Conservation (phyloP, 2,888 invertebrate species). For the Helleia helle region DNA sequence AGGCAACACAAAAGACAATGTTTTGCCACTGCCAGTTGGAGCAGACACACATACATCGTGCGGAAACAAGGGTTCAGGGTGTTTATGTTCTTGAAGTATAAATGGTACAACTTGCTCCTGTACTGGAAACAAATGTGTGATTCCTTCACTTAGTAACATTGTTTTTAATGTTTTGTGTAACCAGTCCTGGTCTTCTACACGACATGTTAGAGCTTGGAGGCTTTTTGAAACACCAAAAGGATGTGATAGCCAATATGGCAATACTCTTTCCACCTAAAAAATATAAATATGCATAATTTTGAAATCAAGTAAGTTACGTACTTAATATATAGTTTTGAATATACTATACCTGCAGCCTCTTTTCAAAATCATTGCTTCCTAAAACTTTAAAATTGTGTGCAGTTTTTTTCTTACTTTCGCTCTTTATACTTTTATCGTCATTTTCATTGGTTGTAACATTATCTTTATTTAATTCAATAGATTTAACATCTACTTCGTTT, state of each 20-base stretch:
- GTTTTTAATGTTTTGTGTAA: slow-evolving; percentile 78
- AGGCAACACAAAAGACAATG: slow-evolving; percentile 94
- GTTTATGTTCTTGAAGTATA: slow-evolving; percentile 77
- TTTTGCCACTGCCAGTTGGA: slow-evolving; percentile 98
- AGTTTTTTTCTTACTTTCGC: slow-evolving; percentile 18
- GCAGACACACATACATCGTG: slow-evolving; percentile 96
- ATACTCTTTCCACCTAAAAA: slow-evolving; percentile 79
- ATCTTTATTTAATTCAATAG: neutral
- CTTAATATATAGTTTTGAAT: too few species aligned
- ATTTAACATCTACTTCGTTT: slow-evolving; percentile 2
- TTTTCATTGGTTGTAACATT: neutral
- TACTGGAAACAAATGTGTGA: slow-evolving; percentile 88
- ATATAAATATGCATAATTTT: too few species aligned
- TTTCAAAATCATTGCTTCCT: slow-evolving; percentile 76
- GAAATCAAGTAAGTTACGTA: too few species aligned
- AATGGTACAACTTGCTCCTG: slow-evolving; percentile 86
- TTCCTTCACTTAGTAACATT: slow-evolving; percentile 79
- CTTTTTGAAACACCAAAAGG: slow-evolving; percentile 85
- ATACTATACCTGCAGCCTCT: slow-evolving; percentile 63
- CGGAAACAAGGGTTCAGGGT: slow-evolving; percentile 79
- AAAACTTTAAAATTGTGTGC: slow-evolving; percentile 77
- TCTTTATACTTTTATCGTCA: slow-evolving; percentile 1
- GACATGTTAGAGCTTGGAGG: slow-evolving; percentile 70
- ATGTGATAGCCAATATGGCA: slow-evolving; percentile 91
- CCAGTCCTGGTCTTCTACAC: slow-evolving; percentile 71